A percentile compares a stretch with the other conserved stretches of the same genome.
Evolutionary conservation across 1,140 invertebrate species (phyloP).

Genomic region (Sarcophaga bullata): DNA sequence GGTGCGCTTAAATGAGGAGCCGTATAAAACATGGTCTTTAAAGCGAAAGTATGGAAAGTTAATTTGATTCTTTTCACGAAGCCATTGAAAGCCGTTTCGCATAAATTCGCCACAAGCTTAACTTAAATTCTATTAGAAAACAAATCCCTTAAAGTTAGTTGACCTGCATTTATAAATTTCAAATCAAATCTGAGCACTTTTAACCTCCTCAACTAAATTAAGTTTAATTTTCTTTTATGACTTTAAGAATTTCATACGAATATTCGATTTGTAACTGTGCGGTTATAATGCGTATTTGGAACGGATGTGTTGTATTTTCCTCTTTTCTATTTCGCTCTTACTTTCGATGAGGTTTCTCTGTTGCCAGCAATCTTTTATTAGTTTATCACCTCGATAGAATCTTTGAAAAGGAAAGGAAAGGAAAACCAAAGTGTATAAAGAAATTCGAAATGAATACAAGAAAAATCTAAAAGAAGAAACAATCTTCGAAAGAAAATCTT

Average conservation of each 20-base stretch:
- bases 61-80: too few species aligned
- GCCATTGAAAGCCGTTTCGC: too few species aligned
- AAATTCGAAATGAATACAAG: slow-evolving; percentile 2
- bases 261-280: too few species aligned
- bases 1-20: too few species aligned
- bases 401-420: background rate
- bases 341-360: background rate
- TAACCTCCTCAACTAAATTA: slow-evolving; percentile 16
- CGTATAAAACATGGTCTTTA: too few species aligned
- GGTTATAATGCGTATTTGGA: background rate
- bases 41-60: too few species aligned
- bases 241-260: background rate
- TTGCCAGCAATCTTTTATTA: slow-evolving; percentile 32
- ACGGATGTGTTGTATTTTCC: background rate
- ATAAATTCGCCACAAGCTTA: too few species aligned
- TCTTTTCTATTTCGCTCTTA: background rate
- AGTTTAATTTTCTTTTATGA: background rate
- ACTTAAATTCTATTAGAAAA: too few species aligned
- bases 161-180: background rate
- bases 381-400: slow-evolving; percentile 30
- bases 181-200: background rate
- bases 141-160: too few species aligned
- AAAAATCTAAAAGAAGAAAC: background rate
- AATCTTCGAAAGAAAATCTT: background rate
- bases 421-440: background rate